A percentile compares a stretch with the other conserved stretches of the same genome.
Evolutionary conservation across 2,113 vertebrate genomes (phyloP).

Genomic region (Ondatra zibethicus): DNA sequence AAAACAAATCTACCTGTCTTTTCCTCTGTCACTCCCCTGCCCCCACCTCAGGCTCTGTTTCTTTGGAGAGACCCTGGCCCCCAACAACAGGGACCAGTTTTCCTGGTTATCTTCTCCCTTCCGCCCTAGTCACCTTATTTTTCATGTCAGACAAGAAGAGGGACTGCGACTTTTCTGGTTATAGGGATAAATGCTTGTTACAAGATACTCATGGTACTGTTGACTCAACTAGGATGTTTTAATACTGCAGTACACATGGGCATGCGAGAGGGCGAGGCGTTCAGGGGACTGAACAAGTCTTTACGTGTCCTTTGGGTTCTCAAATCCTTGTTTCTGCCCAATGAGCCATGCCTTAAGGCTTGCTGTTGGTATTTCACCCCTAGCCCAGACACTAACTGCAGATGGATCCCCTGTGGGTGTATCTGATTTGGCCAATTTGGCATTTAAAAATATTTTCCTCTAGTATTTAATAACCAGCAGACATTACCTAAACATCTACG

Average conservation of each 20-base stretch:
- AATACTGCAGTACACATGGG: neutral
- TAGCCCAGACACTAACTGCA: neutral
- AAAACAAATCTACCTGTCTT: neutral
- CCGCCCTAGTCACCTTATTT: slow-evolving; percentile 2
- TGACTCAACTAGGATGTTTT: neutral
- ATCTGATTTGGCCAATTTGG: slow-evolving; percentile 24
- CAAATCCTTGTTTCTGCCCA: neutral
- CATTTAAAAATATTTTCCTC: slow-evolving; percentile 24
- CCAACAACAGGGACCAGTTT: neutral
- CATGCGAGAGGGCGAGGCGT: neutral
- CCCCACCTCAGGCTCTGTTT: neutral
- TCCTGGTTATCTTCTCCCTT: neutral
- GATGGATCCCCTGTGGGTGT: neutral
- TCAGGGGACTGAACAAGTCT: neutral
- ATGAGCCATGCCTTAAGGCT: neutral
- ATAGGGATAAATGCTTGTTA: neutral
- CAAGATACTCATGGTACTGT: slow-evolving; percentile 4
- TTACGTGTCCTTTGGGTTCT: neutral
- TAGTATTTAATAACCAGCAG: neutral
- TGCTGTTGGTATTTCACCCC: neutral
- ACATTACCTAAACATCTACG: neutral
- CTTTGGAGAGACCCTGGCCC: neutral
- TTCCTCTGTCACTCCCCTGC: neutral
- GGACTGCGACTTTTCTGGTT: neutral
- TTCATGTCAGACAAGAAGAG: slow-evolving; percentile 43